Evolutionary conservation across 92 coral and sea anemone species (phyloP), one percentile per base, ranked within the genome.

Genomic region (Phenganax marumi): DNA sequence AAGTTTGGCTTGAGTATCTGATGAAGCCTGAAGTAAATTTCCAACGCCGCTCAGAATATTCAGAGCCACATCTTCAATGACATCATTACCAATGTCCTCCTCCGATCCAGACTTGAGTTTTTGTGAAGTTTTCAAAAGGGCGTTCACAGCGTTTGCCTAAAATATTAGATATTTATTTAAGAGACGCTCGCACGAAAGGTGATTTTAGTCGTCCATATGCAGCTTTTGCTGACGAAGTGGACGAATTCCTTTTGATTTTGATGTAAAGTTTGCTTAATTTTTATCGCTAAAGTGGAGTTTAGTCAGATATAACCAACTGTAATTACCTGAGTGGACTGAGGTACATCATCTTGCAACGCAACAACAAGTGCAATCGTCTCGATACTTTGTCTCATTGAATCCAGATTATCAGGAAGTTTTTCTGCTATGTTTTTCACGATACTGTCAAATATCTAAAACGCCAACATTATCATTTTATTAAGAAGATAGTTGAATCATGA

Each of bases 301-400:
- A 68, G 26, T 68, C 26, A 46, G 48, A 49, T 23, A 25, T 19
- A 69, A 69, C 77, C 12, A 54, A 76, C 43, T 0, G 43, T 33
- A 33, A 33, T 33, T 33, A 33, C 81, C 68, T 76, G 81, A 76
- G 81, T 76, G 46, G 33, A n/a, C 13, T 43, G 47, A 11, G 50
- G 68, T 26, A 76, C 68, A 4, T 76, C 56, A 8, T 26, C 52
- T 16, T 57, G 23, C 8, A 12, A 13, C 52, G 12, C 13, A 23
- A 76, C 81, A 50, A 68, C 81, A 24, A 52, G 21, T 18, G n/a
- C 68, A 50, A 76, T 23, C 5, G 81, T 76, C 68, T 57, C 68
- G 23, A 76, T 76, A 23, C 68, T 55, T 53, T 76, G 81, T 19
- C 68, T 54, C 81, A 55, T 55, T 54, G 81, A 76, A 76, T 76